phyloP scores from a whole-genome alignment of 2,113 vertebrate species.

The Pipa parva region DNA sequence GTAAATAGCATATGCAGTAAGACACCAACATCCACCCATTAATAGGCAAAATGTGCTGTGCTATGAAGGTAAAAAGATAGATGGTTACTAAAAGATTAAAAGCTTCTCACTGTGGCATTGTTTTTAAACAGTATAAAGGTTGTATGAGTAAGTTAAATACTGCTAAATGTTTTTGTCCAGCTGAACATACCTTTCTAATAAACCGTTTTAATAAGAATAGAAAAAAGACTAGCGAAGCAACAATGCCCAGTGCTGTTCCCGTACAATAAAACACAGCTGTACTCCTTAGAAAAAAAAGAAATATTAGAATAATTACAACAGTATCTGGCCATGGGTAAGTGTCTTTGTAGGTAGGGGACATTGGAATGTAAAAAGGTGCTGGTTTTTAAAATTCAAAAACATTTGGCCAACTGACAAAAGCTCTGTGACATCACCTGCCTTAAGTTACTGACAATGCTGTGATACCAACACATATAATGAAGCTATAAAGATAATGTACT shows the following conservation, averaged over 20 bases:
- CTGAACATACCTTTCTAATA: constrained; percentile 63
- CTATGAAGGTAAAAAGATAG: constrained; percentile 48
- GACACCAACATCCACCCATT: constrained; percentile 64
- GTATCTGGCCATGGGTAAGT: constrained; percentile 9
- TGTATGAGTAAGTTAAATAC: constrained; percentile 19
- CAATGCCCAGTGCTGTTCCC: constrained; percentile 58
- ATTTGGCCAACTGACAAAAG: constrained; percentile 9
- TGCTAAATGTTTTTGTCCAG: constrained; percentile 9
- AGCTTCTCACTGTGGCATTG: background rate
- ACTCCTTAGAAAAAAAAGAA: constrained; percentile 58
- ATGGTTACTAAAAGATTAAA: background rate
- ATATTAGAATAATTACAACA: constrained; percentile 20
- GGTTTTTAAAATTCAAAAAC: background rate
- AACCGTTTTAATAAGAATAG: constrained; percentile 61
- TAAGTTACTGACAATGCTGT: too few species aligned
- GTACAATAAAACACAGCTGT: constrained; percentile 61
- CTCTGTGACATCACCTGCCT: too few species aligned
- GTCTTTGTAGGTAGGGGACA: background rate
- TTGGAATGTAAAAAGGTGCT: background rate
- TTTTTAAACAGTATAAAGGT: constrained; percentile 24
- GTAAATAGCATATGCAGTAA: constrained; percentile 60
- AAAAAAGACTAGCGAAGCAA: constrained; percentile 62
- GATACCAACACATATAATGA: too few species aligned
- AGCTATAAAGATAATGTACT: too few species aligned
- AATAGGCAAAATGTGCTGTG: constrained; percentile 69